Percentiles rank a stretch among this genome's conserved stretches.
Evolutionary conservation across 1,140 invertebrate genomes (phyloP).

Genomic region (Paraescarpia echinospica): DNA sequence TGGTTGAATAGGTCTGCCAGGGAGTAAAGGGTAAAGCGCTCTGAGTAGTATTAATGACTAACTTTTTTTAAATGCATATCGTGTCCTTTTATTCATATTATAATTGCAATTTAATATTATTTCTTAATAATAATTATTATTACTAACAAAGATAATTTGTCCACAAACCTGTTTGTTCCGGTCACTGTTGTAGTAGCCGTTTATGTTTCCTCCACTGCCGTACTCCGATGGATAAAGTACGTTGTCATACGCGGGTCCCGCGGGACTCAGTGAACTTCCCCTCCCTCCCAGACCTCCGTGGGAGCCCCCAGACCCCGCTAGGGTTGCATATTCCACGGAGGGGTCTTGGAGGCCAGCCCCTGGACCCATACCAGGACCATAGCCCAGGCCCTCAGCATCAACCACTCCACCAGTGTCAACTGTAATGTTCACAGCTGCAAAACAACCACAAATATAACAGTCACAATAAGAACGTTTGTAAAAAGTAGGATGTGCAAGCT

Average conservation of each 20-base stretch:
- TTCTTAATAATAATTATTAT: background rate
- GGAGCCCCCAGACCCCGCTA: slow-evolving; percentile 38
- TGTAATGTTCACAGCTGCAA: slow-evolving; percentile 44
- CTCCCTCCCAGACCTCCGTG: slow-evolving; percentile 44
- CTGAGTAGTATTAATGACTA: too few relatives aligned
- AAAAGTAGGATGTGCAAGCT: too few relatives aligned
- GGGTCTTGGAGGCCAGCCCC: slow-evolving; percentile 31
- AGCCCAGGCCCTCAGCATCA: slow-evolving; percentile 37
- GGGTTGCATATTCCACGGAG: background rate
- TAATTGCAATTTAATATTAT: too few relatives aligned
- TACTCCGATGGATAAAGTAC: slow-evolving; percentile 33
- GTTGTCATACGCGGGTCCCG: slow-evolving; percentile 34
- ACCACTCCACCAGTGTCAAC: slow-evolving; percentile 43
- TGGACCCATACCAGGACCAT: slow-evolving; percentile 31
- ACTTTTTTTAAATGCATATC: too few relatives aligned
- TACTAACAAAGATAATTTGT: background rate
- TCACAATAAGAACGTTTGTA: too few relatives aligned
- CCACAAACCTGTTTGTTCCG: background rate
- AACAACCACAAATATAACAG: slow-evolving; percentile 2
- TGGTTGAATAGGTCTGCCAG: too few relatives aligned
- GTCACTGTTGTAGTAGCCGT: background rate
- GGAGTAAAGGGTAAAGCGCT: too few relatives aligned
- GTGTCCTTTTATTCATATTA: too few relatives aligned
- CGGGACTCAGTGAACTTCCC: slow-evolving; percentile 28
- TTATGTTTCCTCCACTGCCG: slow-evolving; percentile 38